phyloP scores from a whole-genome alignment of 2,888 invertebrate genomes.

The Miltochrista miniata region DNA sequence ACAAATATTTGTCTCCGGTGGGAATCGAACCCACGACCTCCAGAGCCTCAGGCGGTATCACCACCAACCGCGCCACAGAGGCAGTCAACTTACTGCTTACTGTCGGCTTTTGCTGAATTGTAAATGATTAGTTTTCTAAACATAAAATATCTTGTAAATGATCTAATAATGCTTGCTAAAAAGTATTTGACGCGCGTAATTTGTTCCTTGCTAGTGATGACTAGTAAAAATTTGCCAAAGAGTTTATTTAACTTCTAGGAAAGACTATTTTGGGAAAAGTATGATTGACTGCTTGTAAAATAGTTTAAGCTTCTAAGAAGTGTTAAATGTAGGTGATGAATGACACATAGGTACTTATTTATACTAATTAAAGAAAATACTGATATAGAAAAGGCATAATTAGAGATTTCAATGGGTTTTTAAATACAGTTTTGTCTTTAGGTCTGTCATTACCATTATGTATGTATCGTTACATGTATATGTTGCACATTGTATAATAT shows the following conservation, averaged over 20 bases:
- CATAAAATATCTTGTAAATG: neutral
- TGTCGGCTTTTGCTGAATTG: neutral
- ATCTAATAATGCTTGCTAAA: neutral
- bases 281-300: constrained; percentile 2
- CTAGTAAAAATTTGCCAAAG: constrained; percentile 4
- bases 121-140: neutral
- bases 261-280: constrained; percentile 14
- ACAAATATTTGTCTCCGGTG: no score
- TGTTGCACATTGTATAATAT: no score
- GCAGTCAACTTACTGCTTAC: no score
- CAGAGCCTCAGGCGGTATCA: no score
- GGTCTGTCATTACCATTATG: no score
- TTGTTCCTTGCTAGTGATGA: constrained; percentile 3
- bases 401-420: no score
- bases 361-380: neutral
- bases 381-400: no score
- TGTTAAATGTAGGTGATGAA: neutral
- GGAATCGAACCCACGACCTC: no score
- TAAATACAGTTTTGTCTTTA: no score
- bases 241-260: constrained; percentile 21
- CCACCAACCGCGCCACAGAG: no score
- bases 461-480: no score
- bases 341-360: neutral
- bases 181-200: neutral
- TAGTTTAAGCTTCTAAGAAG: neutral